Percentiles rank a stretch among this genome's conserved stretches.
phyloP scores from a whole-genome alignment of 2,113 vertebrate genomes.

The Mesembrinibis cayennensis region DNA sequence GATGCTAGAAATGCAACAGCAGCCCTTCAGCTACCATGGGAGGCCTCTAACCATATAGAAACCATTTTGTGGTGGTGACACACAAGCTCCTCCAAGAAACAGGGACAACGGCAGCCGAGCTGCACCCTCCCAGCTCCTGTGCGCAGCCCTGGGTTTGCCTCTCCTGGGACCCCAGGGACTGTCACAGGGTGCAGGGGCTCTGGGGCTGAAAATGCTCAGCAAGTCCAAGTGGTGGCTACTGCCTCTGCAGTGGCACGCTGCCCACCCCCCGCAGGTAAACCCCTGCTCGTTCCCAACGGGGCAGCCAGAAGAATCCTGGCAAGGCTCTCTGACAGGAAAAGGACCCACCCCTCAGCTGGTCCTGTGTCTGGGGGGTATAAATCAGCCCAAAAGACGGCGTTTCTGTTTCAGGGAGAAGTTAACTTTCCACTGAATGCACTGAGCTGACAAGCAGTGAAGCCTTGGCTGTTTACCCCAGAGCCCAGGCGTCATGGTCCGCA shows the following conservation, averaged over 20 bases:
- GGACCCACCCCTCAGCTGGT: background rate
- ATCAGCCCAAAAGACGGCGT: background rate
- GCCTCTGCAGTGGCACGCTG: background rate
- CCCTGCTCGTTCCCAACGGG: background rate
- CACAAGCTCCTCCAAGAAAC: background rate
- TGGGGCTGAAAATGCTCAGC: rapidly evolving
- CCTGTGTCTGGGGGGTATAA: background rate
- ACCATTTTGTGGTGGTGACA: background rate
- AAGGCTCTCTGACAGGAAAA: background rate
- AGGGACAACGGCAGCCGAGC: background rate
- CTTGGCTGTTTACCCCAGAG: slow-evolving; percentile 32
- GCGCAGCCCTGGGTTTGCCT: background rate
- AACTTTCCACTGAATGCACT: slow-evolving; percentile 17
- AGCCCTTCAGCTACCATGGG: rapidly evolving
- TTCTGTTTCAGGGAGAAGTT: slow-evolving; percentile 13
- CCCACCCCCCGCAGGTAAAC: background rate
- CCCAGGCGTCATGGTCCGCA: slow-evolving; percentile 1
- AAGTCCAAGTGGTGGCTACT: background rate
- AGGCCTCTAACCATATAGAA: background rate
- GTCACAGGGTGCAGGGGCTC: background rate
- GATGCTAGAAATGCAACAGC: background rate
- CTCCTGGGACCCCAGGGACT: background rate
- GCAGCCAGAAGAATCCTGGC: background rate
- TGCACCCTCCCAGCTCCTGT: background rate
- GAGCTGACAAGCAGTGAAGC: slow-evolving; percentile 39